Evolutionary conservation across 1,140 invertebrate genomes (phyloP).

Genomic region (Bactericera cockerelli): DNA sequence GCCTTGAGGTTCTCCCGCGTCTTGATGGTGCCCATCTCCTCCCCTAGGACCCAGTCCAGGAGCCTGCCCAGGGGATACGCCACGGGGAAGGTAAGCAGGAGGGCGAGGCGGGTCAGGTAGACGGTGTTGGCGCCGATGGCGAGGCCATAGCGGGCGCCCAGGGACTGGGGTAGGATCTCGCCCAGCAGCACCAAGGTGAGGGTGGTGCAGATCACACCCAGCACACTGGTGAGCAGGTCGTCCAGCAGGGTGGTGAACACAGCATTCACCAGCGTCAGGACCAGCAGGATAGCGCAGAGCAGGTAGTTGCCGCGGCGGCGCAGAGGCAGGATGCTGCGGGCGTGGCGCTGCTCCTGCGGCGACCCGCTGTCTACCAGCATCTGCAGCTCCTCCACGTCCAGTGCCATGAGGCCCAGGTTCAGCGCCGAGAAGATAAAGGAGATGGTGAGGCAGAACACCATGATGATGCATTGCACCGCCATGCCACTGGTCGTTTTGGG

Average conservation of each 20-base stretch:
- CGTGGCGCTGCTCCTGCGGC: constrained; percentile 30
- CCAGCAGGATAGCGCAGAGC: constrained; percentile 40
- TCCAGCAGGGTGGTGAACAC: constrained; percentile 44
- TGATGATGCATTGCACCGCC: neutral
- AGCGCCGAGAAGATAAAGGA: constrained; percentile 43
- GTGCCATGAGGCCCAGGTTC: constrained; percentile 44
- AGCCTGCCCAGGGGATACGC: constrained; percentile 44
- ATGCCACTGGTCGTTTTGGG: too few species aligned
- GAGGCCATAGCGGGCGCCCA: constrained; percentile 42
- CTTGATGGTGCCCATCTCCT: constrained; percentile 45
- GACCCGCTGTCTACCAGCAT: constrained; percentile 31
- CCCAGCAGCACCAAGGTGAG: constrained; percentile 45
- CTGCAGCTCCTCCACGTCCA: constrained; percentile 40
- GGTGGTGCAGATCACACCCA: constrained; percentile 33
- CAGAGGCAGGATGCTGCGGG: constrained; percentile 32
- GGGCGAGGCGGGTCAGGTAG: constrained; percentile 41
- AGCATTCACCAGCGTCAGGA: constrained; percentile 38
- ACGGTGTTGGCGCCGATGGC: constrained; percentile 43
- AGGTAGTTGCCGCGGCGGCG: constrained; percentile 42
- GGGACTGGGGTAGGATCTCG: constrained; percentile 45
- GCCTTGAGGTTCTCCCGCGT: constrained; percentile 44
- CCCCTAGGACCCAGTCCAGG: constrained; percentile 36
- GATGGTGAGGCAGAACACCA: constrained; percentile 27
- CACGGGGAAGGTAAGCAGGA: constrained; percentile 43
- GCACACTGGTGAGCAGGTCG: constrained; percentile 28